These are phyloP conservation scores for Bombus superbus DNA, from an alignment of 1,140 invertebrate species.

Conservation along the genomic window DNA sequence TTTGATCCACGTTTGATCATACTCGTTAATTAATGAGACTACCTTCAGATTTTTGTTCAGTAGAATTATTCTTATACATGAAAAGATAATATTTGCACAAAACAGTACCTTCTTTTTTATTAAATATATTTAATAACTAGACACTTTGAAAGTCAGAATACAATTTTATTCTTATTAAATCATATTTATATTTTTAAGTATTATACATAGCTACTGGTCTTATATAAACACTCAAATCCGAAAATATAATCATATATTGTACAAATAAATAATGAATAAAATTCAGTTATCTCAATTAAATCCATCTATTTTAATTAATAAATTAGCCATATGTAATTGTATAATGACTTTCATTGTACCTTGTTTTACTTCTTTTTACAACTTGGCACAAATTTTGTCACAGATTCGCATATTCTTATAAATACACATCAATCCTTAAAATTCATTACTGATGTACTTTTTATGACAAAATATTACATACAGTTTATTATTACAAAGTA, in stretches of 20 bases:
- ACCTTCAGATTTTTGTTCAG: background rate
- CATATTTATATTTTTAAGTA: background rate
- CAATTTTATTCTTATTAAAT: background rate
- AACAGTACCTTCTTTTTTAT: background rate
- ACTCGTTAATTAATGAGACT: conserved; percentile 16
- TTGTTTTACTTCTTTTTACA: conserved; percentile 8
- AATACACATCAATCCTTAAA: conserved; percentile 32
- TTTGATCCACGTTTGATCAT: conserved; percentile 26
- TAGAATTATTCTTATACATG: background rate
- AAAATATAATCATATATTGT: background rate
- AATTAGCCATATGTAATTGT: background rate
- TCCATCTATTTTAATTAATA: background rate
- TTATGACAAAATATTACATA: conserved; percentile 29
- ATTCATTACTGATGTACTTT: conserved; percentile 55
- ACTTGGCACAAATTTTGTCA: conserved; percentile 51
- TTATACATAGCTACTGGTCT: background rate
- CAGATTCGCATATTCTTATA: conserved; percentile 31
- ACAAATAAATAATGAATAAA: background rate
- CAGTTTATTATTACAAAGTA: conserved; percentile 32
- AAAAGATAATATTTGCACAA: background rate
- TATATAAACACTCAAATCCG: background rate
- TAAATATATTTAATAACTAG: background rate
- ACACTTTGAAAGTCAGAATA: conserved; percentile 28
- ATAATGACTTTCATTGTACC: conserved; percentile 46
- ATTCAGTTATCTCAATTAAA: conserved; percentile 1